Percentiles rank a stretch among this genome's conserved stretches.
phyloP scores from a whole-genome alignment of 2,888 invertebrate species.

The Ophion slaviceki region DNA sequence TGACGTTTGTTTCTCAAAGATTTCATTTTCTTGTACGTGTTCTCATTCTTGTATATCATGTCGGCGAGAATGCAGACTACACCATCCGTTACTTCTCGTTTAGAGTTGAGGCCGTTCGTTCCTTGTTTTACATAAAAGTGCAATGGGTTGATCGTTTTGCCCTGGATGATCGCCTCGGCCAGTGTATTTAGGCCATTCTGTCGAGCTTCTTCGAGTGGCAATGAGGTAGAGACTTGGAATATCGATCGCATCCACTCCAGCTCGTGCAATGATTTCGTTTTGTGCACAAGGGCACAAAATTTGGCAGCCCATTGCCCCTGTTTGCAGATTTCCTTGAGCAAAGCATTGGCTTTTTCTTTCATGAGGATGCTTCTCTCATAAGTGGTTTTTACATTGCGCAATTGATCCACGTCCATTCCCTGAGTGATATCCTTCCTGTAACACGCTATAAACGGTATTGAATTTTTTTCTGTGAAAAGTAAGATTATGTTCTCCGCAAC shows the following conservation, averaged over 20 bases:
- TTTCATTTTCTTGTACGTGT: constrained; percentile 88
- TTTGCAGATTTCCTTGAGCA: constrained; percentile 88
- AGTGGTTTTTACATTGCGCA: constrained; percentile 89
- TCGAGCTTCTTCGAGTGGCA: constrained; percentile 91
- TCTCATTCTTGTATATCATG: constrained; percentile 91
- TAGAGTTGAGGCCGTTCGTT: constrained; percentile 84
- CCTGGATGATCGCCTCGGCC: constrained; percentile 87
- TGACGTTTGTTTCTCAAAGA: constrained; percentile 83
- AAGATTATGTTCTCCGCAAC: constrained; percentile 86
- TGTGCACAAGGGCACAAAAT: constrained; percentile 87
- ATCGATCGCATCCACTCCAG: constrained; percentile 93
- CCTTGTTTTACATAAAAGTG: constrained; percentile 81
- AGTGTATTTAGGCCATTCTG: constrained; percentile 89
- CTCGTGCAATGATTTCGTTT: constrained; percentile 89
- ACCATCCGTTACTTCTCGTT: constrained; percentile 86
- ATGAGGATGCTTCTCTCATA: constrained; percentile 89
- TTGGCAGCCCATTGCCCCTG: constrained; percentile 88
- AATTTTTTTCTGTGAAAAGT: constrained; percentile 91
- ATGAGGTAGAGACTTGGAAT: constrained; percentile 90
- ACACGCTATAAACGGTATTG: constrained; percentile 96
- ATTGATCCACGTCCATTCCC: constrained; percentile 89
- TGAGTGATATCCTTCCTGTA: constrained; percentile 92
- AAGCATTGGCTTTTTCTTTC: constrained; percentile 88
- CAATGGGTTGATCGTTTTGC: constrained; percentile 77
- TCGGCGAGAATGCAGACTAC: constrained; percentile 93